Evolutionary conservation across 2,113 vertebrate genomes (phyloP), one percentile per base, ranked within the genome.

Genomic region (Pseudopodoces humilis): DNA sequence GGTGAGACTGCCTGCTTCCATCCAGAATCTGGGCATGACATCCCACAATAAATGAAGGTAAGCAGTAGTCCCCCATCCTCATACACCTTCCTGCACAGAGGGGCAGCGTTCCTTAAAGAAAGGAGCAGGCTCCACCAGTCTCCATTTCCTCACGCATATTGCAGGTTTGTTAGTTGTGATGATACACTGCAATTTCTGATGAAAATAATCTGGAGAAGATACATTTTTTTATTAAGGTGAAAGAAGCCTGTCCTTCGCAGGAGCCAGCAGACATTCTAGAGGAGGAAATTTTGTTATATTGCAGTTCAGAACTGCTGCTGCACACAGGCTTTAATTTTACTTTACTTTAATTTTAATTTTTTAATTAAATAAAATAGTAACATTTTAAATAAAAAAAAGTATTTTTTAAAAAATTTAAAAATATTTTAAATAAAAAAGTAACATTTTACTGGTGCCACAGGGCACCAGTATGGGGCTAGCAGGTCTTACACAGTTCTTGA

Each of bases 81-180:
- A 0, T 20, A 31, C n/a, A 17, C 31, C 10, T 76, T 76, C 41
- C 55, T 53, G 39, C 46, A 18, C 33, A 72, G 43, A 69, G 37
- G 3, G 20, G n/a, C 56, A 65, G 25, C 1, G 0, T 70, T 83
- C 17, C 68, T 77, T 70, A 28, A 33, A 37, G 2, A 35, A 10
- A 59, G 65, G 47, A 85, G 41, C 33, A 50, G 33, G 13, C 16
- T 63, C 28, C 16, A 46, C 10, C 15, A 6, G 30, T 49, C 25
- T 65, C 9, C 0, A 37, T 53, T 71, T 77, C 43, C 15, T 55
- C 53, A 43, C 3, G 2, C 1, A 2, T 30, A 31, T 4, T 52
- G 43, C 47, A 53, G 41, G 28, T 24, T 59, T 37, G 21, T 60
- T 62, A 44, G 19, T 25, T 41, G 47, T 18, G 30, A 15, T 50